Evolutionary conservation across 2,888 invertebrate genomes (phyloP), one percentile per base, ranked within the genome.

Genomic region (Melipona beecheii): DNA sequence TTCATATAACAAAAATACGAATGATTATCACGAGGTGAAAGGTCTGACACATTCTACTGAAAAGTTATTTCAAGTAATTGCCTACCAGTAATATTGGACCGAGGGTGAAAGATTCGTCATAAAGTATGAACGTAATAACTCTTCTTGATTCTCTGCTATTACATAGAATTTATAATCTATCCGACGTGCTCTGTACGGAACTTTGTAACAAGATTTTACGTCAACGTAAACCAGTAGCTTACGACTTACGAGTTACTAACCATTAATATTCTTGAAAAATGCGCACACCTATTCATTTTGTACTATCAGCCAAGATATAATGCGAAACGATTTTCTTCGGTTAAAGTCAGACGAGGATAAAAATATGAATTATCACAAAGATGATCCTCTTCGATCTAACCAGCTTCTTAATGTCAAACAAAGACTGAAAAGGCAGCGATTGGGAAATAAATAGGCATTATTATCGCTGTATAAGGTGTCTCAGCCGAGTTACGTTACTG

Each of bases 181-280:
- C 24, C 6, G 43, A 50, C 19, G 0, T n/a, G 19, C 0, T 9
- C 4, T 19, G 21, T 21, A 64, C 2, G 5, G 49, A 27, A 6
- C 3, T 19, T 17, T 54, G 13, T 0, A 36, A 50, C 24, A 58
- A 56, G n/a, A 27, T 58, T 6, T 19, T 19, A 36, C 43, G 24
- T 71, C 58, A 58, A 24, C n/a, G 36, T 49, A 60, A 72, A 72
- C 27, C 49, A 43, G 27, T 27, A 60, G 60, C 72, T 43, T n/a
- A 3, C 36, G 36, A 58, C 19, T 71, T 24, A 72, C 11, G 43
- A 43, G 43, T 72, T 60, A 60, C 27, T 49, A 27, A 24, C 13
- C 43, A 49, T 71, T 71, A 71, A 43, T 58, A 58, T 43, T 58
- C 71, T 5, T 71, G 5, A 60, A 69, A 69, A 69, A 72, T 58